Evolutionary conservation across 1,140 invertebrate genomes (phyloP).

Genomic region (Lepidurus packardi): DNA sequence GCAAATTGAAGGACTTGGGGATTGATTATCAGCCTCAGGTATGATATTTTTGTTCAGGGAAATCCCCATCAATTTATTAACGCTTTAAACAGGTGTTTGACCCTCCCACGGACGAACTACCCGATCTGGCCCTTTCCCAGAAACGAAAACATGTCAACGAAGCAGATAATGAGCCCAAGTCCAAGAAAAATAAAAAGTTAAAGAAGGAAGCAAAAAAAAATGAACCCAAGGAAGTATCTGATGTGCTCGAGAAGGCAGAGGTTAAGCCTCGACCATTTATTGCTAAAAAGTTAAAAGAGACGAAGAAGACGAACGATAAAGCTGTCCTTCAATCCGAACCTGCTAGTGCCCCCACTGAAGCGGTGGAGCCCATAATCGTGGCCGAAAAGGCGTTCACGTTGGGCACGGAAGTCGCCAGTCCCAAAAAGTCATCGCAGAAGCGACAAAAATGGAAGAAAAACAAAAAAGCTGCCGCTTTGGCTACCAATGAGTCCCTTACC

Average conservation of each 20-base stretch:
- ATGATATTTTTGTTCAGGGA: not conserved
- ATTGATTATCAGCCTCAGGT: conserved; percentile 37
- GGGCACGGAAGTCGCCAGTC: not conserved
- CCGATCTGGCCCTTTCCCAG: not conserved
- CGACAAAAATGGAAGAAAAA: not conserved
- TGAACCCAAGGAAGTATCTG: not conserved
- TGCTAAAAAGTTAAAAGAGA: not conserved
- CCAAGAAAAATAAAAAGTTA: not conserved
- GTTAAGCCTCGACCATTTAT: conserved; percentile 16
- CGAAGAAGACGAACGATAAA: not conserved
- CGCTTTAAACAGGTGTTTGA: not conserved
- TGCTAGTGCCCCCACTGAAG: not conserved
- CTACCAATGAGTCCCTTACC: not conserved
- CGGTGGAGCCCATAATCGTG: not conserved
- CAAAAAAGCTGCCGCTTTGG: not conserved
- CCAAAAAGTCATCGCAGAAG: not conserved
- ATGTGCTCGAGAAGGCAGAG: not conserved
- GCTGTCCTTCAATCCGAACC: not conserved
- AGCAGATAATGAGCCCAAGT: not conserved
- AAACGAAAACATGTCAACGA: not conserved
- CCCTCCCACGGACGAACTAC: not conserved
- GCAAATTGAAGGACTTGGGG: conserved; percentile 35
- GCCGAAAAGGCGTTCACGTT: not conserved
- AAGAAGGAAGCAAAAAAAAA: not conserved
- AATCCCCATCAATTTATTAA: not conserved